These are phyloP conservation scores for Pantherophis alleghaniensis DNA, from an alignment of 2,797 vertebrate genomes.

Conservation along the genomic window DNA sequence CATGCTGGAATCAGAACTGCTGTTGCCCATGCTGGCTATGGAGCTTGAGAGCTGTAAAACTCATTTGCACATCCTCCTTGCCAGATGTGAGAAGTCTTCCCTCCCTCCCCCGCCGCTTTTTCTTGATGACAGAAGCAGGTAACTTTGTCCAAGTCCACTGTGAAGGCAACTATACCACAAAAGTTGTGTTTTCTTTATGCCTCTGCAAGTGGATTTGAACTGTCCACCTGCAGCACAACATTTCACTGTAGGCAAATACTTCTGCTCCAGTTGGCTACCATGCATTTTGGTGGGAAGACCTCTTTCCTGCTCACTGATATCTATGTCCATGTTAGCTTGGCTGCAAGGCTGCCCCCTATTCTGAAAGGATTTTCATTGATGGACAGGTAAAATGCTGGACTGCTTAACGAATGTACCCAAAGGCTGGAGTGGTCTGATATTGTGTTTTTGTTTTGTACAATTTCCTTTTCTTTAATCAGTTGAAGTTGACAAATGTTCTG, in stretches of 20 bases:
- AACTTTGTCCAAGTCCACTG: not conserved
- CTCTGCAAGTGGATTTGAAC: not conserved
- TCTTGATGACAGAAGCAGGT: not conserved
- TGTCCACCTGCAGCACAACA: not conserved
- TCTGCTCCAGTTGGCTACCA: not conserved
- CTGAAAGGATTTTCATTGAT: not conserved
- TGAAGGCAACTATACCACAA: not conserved
- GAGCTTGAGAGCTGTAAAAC: not conserved
- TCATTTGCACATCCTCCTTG: not conserved
- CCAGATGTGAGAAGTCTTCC: not conserved
- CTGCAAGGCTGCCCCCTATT: not conserved
- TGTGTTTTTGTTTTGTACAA: not conserved
- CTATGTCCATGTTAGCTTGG: not conserved
- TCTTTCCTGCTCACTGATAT: not conserved
- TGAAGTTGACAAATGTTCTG: not conserved
- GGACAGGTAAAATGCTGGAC: not conserved
- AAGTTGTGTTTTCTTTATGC: not conserved
- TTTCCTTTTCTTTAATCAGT: not conserved
- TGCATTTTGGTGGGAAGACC: not conserved
- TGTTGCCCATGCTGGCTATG: not conserved
- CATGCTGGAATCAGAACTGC: not conserved
- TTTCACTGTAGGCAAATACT: not conserved
- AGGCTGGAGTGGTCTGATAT: not conserved
- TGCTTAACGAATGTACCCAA: not conserved
- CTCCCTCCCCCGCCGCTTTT: not conserved